Conservation (phyloP, 2,113 vertebrate species). For the Seriola rivoliana region DNA sequence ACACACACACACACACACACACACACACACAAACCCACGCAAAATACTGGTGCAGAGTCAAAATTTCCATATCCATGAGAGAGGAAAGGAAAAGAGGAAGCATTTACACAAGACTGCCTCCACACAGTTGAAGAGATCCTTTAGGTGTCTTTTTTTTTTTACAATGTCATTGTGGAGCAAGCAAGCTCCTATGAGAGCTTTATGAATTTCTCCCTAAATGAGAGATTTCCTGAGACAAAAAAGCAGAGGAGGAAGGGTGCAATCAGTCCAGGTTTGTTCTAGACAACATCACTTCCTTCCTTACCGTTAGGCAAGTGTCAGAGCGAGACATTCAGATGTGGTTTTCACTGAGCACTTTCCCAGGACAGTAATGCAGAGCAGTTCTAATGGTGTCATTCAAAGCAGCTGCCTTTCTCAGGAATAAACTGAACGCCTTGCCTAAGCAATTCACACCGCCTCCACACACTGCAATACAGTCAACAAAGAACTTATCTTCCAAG, state of each 20-base stretch:
- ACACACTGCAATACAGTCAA: conserved; percentile 74
- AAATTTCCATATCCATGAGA: conserved; percentile 79
- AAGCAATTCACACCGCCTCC: conserved; percentile 77
- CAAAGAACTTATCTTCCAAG: conserved; percentile 78
- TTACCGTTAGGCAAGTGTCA: conserved; percentile 72
- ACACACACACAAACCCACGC: conserved; percentile 27
- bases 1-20: conserved; percentile 20
- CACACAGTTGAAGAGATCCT: conserved; percentile 64
- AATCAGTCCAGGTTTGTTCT: conserved; percentile 85
- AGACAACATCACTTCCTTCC: conserved; percentile 82
- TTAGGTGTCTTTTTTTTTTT: conserved; percentile 69
- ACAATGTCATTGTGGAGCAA: conserved; percentile 72
- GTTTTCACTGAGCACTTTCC: conserved; percentile 73
- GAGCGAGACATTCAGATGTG: conserved; percentile 77
- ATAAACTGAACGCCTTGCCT: conserved; percentile 81
- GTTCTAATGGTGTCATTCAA: conserved; percentile 79
- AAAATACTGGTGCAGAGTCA: conserved; percentile 44
- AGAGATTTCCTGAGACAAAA: conserved; percentile 76
- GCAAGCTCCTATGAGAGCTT: conserved; percentile 68
- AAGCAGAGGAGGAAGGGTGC: conserved; percentile 76
- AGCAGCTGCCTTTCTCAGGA: conserved; percentile 76
- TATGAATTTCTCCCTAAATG: conserved; percentile 63
- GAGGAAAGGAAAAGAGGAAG: conserved; percentile 73
- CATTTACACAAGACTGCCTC: conserved; percentile 76
- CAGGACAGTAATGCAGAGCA: conserved; percentile 79